A percentile compares a stretch with the other conserved stretches of the same genome.
Evolutionary conservation across 2,113 vertebrate genomes (phyloP).

Genomic region (Rhadina sibilatrix): DNA sequence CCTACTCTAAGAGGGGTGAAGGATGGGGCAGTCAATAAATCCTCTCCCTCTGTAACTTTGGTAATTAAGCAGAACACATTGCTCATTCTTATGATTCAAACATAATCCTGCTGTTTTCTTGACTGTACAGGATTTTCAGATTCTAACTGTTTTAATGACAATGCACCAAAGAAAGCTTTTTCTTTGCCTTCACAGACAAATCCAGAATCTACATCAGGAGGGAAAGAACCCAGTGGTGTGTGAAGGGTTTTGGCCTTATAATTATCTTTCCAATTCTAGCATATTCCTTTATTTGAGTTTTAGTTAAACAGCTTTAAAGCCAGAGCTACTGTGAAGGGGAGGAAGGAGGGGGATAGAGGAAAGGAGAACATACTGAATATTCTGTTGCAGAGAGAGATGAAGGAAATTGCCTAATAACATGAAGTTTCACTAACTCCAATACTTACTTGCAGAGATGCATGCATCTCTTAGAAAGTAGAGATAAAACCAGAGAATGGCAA

Average conservation of each 20-base stretch:
- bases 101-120: slow-evolving; percentile 42
- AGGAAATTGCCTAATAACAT: neutral
- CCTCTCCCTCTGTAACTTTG: neutral
- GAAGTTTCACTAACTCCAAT: neutral
- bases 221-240: neutral
- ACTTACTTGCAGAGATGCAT: neutral
- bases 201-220: neutral
- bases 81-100: slow-evolving; percentile 18
- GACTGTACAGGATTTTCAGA: slow-evolving; percentile 24
- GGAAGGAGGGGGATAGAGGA: neutral
- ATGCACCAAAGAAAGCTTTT: slow-evolving; percentile 14
- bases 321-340: neutral
- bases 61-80: slow-evolving; percentile 45
- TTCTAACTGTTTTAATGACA: slow-evolving; percentile 50
- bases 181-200: slow-evolving; percentile 12
- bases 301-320: neutral
- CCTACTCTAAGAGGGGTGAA: neutral
- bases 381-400: neutral
- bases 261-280: neutral
- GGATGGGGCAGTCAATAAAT: neutral
- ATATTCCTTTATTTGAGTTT: neutral
- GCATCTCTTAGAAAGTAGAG: neutral
- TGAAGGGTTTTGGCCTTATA: neutral
- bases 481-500: neutral
- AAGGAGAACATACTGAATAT: neutral